These are phyloP conservation scores for Bergia puertoricense DNA, from an alignment of 92 coral and sea anemone species.

Conservation along the genomic window DNA sequence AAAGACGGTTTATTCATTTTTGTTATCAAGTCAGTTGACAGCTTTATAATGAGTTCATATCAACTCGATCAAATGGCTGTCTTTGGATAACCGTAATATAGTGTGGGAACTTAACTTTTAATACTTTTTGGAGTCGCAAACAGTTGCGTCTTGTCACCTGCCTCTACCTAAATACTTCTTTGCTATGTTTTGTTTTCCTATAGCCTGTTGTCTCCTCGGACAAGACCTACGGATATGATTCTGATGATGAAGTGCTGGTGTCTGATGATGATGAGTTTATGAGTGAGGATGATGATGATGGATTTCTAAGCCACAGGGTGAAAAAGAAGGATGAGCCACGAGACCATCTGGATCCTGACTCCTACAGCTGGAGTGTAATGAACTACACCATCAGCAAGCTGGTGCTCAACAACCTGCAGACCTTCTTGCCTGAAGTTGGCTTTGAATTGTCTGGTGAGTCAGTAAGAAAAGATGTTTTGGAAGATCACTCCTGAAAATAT, in stretches of 20 bases:
- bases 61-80: no score
- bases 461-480: neutral
- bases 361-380: conserved; percentile 94
- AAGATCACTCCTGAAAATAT: neutral
- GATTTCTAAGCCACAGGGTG: conserved; percentile 48
- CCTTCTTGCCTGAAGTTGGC: conserved; percentile 88
- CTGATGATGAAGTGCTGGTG: conserved; percentile 75
- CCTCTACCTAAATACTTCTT: no score
- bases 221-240: conserved; percentile 57
- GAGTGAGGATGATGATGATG: conserved; percentile 69
- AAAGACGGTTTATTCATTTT: no score
- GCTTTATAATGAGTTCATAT: no score
- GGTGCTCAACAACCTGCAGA: conserved; percentile 74
- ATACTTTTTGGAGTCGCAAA: neutral
- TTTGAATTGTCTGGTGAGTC: conserved; percentile 87
- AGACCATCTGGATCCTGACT: conserved; percentile 86
- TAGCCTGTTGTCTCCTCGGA: conserved; percentile 65
- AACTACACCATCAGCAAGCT: conserved; percentile 87
- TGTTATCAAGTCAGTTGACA: no score
- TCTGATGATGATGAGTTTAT: conserved; percentile 77
- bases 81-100: no score
- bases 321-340: conserved; percentile 72
- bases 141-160: neutral
- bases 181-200: neutral
- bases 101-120: no score